A percentile compares a stretch with the other conserved stretches of the same genome.
Evolutionary conservation across 2,797 vertebrate genomes (phyloP).

Genomic region (Pseudocheirus occidentalis): DNA sequence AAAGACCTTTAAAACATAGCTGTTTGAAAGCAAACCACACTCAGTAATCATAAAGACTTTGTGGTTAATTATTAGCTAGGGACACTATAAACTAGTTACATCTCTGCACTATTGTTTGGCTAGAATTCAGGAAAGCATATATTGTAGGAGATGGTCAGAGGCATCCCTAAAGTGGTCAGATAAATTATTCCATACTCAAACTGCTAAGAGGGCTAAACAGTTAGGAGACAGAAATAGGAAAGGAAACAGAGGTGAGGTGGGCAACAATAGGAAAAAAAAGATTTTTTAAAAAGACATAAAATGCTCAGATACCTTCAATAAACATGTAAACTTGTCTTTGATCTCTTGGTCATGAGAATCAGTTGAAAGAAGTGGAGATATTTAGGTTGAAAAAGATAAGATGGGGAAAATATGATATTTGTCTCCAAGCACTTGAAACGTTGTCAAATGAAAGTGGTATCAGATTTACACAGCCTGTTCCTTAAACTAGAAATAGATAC

Average conservation of each 20-base stretch:
- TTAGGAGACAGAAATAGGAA: neutral
- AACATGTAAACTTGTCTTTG: neutral
- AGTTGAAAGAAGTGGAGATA: neutral
- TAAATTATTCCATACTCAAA: neutral
- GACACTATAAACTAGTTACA: neutral
- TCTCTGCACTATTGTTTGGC: neutral
- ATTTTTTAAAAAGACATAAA: neutral
- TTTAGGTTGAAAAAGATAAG: neutral
- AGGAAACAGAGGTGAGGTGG: neutral
- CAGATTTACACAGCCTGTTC: neutral
- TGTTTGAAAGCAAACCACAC: neutral
- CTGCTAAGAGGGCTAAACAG: neutral
- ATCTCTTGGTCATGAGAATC: neutral
- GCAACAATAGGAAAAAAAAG: neutral
- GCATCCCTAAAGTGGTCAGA: neutral
- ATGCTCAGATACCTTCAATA: neutral
- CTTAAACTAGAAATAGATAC: neutral
- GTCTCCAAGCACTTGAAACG: neutral
- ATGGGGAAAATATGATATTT: neutral
- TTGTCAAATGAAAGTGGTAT: neutral
- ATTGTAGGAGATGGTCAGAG: fast-evolving
- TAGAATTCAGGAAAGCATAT: neutral
- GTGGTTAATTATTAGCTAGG: neutral
- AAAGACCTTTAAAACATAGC: neutral
- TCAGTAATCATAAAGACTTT: neutral